phyloP scores from a whole-genome alignment of 2,797 vertebrate species.

The Phoxinus dragarum region DNA sequence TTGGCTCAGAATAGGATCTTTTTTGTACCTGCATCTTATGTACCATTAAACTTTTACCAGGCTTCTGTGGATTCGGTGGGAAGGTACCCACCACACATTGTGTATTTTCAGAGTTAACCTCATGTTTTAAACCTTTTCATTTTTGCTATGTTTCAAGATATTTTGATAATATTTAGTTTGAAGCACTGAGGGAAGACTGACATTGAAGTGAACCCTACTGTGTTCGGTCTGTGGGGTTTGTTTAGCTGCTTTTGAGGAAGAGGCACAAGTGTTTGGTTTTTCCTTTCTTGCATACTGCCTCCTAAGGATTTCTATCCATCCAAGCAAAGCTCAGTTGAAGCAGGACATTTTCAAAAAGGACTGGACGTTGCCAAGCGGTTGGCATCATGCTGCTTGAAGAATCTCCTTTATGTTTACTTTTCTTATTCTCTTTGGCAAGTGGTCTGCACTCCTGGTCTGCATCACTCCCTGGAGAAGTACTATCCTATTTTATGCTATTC shows the following conservation, averaged over 20 bases:
- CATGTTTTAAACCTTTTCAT: constrained; percentile 38
- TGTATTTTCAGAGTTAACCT: constrained; percentile 42
- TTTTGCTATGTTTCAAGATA: constrained; percentile 32
- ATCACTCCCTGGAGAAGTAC: constrained; percentile 28
- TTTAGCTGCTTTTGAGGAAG: constrained; percentile 52
- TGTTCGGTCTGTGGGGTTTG: constrained; percentile 34
- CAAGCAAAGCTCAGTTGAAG: constrained; percentile 23
- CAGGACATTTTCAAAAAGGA: constrained; percentile 35
- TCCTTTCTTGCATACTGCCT: neutral
- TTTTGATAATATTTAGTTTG: constrained; percentile 45
- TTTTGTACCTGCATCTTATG: constrained; percentile 23
- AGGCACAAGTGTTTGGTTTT: constrained; percentile 42
- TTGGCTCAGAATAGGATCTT: constrained; percentile 9
- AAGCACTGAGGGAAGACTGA: constrained; percentile 36
- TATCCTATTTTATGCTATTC: constrained; percentile 20
- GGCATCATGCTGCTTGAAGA: constrained; percentile 41
- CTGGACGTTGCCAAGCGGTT: constrained; percentile 16
- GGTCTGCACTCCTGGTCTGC: constrained; percentile 35
- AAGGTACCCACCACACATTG: constrained; percentile 19
- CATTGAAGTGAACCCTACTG: constrained; percentile 39
- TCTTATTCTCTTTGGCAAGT: constrained; percentile 45
- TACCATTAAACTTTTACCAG: constrained; percentile 42
- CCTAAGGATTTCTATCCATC: neutral
- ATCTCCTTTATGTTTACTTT: constrained; percentile 35
- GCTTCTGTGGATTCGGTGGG: constrained; percentile 40